Percentiles rank a stretch among this genome's conserved stretches.
These are phyloP conservation scores for Atrina japonica DNA, from an alignment of 2,888 invertebrate species.

Conservation along the genomic window DNA sequence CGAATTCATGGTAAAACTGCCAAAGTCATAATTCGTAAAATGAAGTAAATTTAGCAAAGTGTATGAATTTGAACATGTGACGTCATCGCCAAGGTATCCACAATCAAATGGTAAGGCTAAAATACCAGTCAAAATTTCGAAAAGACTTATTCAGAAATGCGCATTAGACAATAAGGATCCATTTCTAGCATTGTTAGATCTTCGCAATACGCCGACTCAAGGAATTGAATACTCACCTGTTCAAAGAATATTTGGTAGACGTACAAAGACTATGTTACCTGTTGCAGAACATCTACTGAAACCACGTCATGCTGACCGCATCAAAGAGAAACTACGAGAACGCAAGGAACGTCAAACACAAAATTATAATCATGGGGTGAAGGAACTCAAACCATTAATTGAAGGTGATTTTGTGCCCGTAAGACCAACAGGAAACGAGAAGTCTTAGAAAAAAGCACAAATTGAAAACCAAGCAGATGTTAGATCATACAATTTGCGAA, in stretches of 20 bases:
- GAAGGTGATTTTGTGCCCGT: conserved; percentile 9
- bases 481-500: conserved; percentile 3
- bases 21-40: not conserved
- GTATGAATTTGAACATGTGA: conserved; percentile 26
- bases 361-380: no score
- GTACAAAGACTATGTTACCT: conserved; percentile 20
- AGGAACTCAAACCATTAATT: not conserved
- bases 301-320: not conserved
- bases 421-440: conserved; percentile 2
- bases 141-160: conserved; percentile 9
- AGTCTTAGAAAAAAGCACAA: conserved; percentile 7
- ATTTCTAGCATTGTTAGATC: conserved; percentile 24
- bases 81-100: conserved; percentile 20
- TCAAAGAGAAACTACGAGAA: not conserved
- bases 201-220: conserved; percentile 32
- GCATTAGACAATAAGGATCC: conserved; percentile 1
- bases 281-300: no score
- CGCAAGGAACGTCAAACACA: not conserved
- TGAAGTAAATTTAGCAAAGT: conserved; percentile 20
- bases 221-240: conserved; percentile 12
- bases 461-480: conserved; percentile 11
- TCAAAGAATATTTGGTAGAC: conserved; percentile 29
- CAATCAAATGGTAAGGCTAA: conserved; percentile 34
- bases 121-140: not conserved
- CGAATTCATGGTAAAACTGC: conserved; percentile 5